Evolutionary conservation across 2,888 invertebrate genomes (phyloP).

Genomic region (Globia sparganii): DNA sequence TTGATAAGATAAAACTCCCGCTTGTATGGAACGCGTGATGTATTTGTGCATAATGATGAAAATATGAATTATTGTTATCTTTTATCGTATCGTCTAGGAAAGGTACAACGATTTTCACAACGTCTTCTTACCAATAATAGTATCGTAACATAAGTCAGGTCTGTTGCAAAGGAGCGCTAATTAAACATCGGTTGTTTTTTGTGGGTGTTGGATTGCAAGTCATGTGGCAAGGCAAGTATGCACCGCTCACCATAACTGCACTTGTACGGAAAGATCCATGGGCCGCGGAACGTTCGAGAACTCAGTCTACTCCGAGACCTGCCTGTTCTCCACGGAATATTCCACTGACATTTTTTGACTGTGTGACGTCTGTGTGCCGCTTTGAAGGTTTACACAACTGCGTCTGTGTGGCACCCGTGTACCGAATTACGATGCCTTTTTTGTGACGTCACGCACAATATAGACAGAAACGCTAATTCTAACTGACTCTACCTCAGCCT

Average conservation of each 20-base stretch:
- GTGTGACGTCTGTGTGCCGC: constrained; percentile 70
- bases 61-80: constrained; percentile 72
- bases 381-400: constrained; percentile 66
- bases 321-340: constrained; percentile 77
- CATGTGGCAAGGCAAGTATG: constrained; percentile 19
- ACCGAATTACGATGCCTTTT: constrained; percentile 38
- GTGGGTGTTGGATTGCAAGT: constrained; percentile 37
- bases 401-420: constrained; percentile 64
- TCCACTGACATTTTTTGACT: constrained; percentile 83
- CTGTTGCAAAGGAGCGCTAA: constrained; percentile 39
- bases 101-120: constrained; percentile 71
- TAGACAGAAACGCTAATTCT: constrained; percentile 10
- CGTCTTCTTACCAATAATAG: constrained; percentile 44
- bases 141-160: constrained; percentile 54
- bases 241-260: constrained; percentile 48
- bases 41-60: constrained; percentile 75
- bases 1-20: constrained; percentile 85
- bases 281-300: constrained; percentile 81
- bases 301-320: constrained; percentile 67
- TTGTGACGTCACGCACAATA: constrained; percentile 15
- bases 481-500: background rate
- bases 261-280: constrained; percentile 51
- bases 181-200: constrained; percentile 34
- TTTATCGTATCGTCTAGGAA: constrained; percentile 74
- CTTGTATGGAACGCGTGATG: constrained; percentile 80